Evolutionary conservation across 2,113 vertebrate genomes (phyloP).

Genomic region (Gallinago media): DNA sequence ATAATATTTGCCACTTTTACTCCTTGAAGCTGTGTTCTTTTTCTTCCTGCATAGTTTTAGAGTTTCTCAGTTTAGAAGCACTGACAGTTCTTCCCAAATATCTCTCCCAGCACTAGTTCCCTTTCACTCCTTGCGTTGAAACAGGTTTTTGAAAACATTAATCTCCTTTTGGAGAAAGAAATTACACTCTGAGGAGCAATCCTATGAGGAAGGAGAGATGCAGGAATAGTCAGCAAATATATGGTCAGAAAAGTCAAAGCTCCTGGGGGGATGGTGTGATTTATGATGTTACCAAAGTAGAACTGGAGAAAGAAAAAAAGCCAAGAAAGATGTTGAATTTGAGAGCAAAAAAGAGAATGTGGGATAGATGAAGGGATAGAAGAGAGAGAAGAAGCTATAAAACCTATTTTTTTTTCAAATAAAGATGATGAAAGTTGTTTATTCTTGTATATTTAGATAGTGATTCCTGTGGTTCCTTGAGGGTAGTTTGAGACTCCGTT

Average conservation of each 20-base stretch:
- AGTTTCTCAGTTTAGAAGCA: neutral
- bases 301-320: neutral
- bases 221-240: constrained; percentile 30
- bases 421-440: neutral
- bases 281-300: neutral
- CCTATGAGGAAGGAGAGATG: neutral
- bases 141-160: neutral
- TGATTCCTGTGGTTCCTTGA: neutral
- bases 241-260: constrained; percentile 17
- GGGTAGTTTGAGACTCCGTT: neutral
- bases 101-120: neutral
- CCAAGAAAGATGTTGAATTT: neutral
- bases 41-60: neutral
- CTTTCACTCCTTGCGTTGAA: neutral
- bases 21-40: neutral
- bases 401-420: neutral
- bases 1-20: neutral
- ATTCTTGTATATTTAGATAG: neutral
- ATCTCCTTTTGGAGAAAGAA: constrained; percentile 6
- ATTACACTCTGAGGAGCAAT: constrained; percentile 23
- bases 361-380: neutral
- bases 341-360: neutral
- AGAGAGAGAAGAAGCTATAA: neutral
- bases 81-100: neutral
- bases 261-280: neutral